Percentiles rank a stretch among this genome's conserved stretches.
These are phyloP conservation scores for Cloeon dipterum DNA, from an alignment of 2,888 invertebrate genomes.

Conservation along the genomic window DNA sequence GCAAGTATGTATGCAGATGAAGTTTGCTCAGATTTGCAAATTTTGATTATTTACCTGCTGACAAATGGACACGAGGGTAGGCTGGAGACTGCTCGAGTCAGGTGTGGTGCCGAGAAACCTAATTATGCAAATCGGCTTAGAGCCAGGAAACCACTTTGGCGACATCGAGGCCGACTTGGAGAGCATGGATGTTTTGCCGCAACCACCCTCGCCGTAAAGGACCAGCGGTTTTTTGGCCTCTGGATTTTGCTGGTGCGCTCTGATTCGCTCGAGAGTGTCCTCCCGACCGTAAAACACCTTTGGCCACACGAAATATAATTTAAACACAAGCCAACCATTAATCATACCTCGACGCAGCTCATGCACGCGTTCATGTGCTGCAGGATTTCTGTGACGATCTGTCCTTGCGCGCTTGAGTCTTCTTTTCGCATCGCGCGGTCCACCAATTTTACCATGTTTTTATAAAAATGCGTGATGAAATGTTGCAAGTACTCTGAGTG, in stretches of 20 bases:
- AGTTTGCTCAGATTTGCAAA: no score
- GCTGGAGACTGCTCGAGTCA: conserved; percentile 84
- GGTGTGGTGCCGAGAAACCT: conserved; percentile 93
- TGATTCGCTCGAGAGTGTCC: conserved; percentile 56
- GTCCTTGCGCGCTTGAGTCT: conserved; percentile 80
- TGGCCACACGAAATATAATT: conserved; percentile 3
- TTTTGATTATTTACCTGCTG: conserved; percentile 70
- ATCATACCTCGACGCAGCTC: conserved; percentile 58
- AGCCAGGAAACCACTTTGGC: conserved; percentile 45
- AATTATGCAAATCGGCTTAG: conserved; percentile 65
- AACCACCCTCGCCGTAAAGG: conserved; percentile 87
- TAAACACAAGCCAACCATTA: no score
- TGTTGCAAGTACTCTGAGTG: conserved; percentile 85
- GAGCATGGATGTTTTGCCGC: conserved; percentile 89
- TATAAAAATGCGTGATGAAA: conserved; percentile 85
- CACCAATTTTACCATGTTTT: conserved; percentile 74
- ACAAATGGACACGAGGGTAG: conserved; percentile 84
- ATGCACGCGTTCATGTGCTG: conserved; percentile 91
- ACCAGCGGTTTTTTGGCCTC: conserved; percentile 70
- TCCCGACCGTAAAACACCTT: conserved; percentile 82
- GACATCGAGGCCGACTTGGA: conserved; percentile 74
- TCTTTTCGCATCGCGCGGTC: conserved; percentile 91
- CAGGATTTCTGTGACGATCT: conserved; percentile 79
- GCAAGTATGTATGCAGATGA: no score
- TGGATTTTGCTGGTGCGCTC: conserved; percentile 59